These are phyloP conservation scores for Sebastes oblongus DNA, from an alignment of 2,797 vertebrate genomes.

Conservation along the genomic window DNA sequence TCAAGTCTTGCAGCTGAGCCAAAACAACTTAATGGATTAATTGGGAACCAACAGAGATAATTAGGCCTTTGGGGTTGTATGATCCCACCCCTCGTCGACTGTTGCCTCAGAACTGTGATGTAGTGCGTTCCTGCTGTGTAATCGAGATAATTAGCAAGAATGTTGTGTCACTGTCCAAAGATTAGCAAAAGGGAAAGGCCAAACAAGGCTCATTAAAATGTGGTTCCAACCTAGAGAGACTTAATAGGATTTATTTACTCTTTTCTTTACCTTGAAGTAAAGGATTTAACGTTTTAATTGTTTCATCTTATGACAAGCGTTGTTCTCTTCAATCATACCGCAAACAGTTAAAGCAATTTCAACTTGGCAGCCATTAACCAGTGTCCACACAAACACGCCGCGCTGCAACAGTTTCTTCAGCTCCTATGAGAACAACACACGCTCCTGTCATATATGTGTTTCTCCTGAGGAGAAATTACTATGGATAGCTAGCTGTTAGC, in stretches of 20 bases:
- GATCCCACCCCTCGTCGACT: slow-evolving; percentile 92
- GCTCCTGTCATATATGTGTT: slow-evolving; percentile 50
- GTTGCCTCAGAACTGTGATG: slow-evolving; percentile 86
- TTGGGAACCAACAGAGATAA: slow-evolving; percentile 96
- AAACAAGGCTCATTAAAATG: slow-evolving; percentile 78
- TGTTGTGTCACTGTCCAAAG: slow-evolving; percentile 86
- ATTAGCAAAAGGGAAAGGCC: slow-evolving; percentile 86
- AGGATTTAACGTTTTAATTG: neutral
- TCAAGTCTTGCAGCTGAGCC: slow-evolving; percentile 88
- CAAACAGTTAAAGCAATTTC: slow-evolving; percentile 16
- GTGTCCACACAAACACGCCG: slow-evolving; percentile 4
- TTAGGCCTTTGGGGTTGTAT: slow-evolving; percentile 94
- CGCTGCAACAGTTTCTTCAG: slow-evolving; percentile 5
- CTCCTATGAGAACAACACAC: slow-evolving; percentile 13
- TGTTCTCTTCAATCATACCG: slow-evolving; percentile 14
- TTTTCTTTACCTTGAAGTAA: slow-evolving; percentile 27
- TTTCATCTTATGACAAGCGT: slow-evolving; percentile 25
- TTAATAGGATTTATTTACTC: slow-evolving; percentile 41
- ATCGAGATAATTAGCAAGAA: slow-evolving; percentile 88
- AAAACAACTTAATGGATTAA: slow-evolving; percentile 97
- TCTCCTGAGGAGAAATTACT: slow-evolving; percentile 60
- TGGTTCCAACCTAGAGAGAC: slow-evolving; percentile 53
- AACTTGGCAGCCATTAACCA: slow-evolving; percentile 34
- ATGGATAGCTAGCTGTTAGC: slow-evolving; percentile 68
- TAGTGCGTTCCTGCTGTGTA: slow-evolving; percentile 86